Conservation (phyloP, 2,113 vertebrate genomes). For the Acrocephalus arundinaceus region DNA sequence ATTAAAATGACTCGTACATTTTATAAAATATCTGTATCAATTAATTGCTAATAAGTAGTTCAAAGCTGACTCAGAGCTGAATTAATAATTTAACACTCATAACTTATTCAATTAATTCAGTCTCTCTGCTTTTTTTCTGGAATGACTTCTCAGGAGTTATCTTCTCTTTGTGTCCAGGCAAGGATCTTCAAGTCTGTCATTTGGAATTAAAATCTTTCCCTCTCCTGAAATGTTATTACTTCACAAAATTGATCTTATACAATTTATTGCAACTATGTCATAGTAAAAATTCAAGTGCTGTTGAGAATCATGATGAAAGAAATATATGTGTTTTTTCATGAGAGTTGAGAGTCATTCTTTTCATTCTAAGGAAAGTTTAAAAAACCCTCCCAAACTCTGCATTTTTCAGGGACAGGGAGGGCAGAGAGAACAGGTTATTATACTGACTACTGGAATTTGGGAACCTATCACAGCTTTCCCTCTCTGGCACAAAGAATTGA, state of each 20-base stretch:
- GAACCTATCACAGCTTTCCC: background rate
- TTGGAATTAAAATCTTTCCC: background rate
- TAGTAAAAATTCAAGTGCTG: background rate
- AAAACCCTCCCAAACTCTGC: background rate
- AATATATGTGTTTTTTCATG: background rate
- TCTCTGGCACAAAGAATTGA: background rate
- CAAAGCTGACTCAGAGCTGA: background rate
- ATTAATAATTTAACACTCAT: conserved; percentile 40
- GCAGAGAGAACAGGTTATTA: background rate
- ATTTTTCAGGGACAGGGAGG: background rate
- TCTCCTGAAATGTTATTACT: conserved; percentile 10
- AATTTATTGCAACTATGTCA: background rate
- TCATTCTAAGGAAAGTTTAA: background rate
- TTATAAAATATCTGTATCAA: conserved; percentile 1
- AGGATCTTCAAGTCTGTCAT: conserved; percentile 6
- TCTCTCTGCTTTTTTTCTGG: background rate
- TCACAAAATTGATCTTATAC: background rate
- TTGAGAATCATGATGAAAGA: background rate
- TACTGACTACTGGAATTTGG: background rate
- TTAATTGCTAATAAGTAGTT: conserved; percentile 2
- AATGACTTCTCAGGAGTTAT: background rate
- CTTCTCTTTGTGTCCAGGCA: background rate
- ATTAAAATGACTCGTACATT: background rate
- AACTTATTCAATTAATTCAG: background rate
- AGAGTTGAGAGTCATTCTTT: background rate